A percentile compares a stretch with the other conserved stretches of the same genome.
Conservation (phyloP, 2,113 vertebrate species). For the Corythornis cristatus region DNA sequence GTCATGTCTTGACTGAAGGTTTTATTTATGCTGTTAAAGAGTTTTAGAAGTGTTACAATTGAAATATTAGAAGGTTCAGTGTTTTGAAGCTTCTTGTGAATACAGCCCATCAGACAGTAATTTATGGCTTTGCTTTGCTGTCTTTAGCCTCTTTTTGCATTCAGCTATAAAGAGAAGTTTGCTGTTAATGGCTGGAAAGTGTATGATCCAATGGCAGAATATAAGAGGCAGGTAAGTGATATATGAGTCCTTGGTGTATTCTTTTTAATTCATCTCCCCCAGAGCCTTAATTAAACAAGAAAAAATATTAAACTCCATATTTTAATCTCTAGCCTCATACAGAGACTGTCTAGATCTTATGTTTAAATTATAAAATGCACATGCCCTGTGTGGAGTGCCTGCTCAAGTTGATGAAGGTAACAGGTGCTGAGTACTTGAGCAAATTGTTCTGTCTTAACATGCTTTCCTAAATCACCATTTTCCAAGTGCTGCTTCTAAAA, state of each 20-base stretch:
- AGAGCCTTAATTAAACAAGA: not conserved
- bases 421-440: not conserved
- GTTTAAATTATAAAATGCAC: not conserved
- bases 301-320: not conserved
- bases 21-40: not conserved
- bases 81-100: not conserved
- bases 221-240: constrained; percentile 89
- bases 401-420: not conserved
- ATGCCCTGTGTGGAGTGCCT: not conserved
- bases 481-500: not conserved
- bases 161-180: constrained; percentile 92
- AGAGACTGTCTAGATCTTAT: not conserved
- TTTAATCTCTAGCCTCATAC: not conserved
- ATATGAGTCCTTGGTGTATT: not conserved
- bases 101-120: not conserved
- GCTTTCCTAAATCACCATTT: not conserved
- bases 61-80: not conserved
- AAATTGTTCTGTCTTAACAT: not conserved
- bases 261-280: not conserved
- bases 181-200: constrained; percentile 94
- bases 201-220: constrained; percentile 90
- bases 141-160: constrained; percentile 88
- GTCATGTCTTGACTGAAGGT: not conserved
- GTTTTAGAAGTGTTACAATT: not conserved
- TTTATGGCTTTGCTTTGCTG: constrained; percentile 9